Percentiles rank a stretch among this genome's conserved stretches.
Conservation (phyloP, 2,797 vertebrate species). For the Emydoidea blandingii region DNA sequence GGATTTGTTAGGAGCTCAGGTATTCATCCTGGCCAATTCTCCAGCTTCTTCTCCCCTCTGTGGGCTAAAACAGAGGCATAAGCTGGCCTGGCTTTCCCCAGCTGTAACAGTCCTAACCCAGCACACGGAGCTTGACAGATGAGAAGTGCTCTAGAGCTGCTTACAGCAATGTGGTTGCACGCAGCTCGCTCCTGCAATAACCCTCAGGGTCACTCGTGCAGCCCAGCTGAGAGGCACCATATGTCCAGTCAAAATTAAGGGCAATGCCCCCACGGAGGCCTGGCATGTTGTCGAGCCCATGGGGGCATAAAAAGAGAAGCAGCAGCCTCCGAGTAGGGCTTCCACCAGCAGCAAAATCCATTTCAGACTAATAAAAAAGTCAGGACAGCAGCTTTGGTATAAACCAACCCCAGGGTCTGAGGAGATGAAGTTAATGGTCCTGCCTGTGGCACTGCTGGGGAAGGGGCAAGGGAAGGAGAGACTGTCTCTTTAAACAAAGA, state of each 20-base stretch:
- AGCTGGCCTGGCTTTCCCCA: neutral
- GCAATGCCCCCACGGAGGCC: too few relatives aligned
- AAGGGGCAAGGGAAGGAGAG: neutral
- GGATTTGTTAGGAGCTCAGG: neutral
- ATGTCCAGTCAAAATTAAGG: neutral
- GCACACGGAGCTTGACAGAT: neutral
- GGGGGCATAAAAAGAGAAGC: neutral
- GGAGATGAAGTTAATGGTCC: neutral
- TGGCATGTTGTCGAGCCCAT: neutral
- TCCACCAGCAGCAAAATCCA: neutral
- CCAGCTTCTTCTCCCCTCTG: neutral
- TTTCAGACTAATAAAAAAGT: neutral
- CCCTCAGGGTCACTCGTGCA: rapidly evolving
- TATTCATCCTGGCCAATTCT: neutral
- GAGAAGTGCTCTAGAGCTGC: neutral
- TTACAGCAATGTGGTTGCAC: neutral
- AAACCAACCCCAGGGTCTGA: neutral
- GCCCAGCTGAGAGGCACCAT: neutral
- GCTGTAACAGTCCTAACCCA: neutral
- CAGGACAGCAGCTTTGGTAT: neutral
- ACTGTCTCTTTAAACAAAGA: neutral
- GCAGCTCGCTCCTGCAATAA: rapidly evolving
- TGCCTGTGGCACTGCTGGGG: neutral
- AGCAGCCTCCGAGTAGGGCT: neutral
- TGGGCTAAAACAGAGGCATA: neutral